Evolutionary conservation across 1,140 invertebrate species (phyloP).

Genomic region (Aphis craccivora): DNA sequence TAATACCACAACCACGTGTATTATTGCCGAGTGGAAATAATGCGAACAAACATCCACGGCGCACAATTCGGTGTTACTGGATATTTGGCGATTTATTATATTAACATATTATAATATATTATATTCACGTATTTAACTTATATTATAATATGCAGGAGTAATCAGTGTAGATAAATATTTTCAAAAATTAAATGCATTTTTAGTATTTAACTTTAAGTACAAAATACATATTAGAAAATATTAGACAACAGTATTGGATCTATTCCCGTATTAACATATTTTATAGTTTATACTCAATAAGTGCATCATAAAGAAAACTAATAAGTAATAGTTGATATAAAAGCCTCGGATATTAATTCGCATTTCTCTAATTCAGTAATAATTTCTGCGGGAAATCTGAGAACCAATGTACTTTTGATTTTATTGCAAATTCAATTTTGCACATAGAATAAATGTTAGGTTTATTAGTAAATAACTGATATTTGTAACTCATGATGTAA

Average conservation of each 20-base stretch:
- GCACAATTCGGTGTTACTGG: background rate
- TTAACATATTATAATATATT: background rate
- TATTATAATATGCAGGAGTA: background rate
- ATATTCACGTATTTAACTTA: background rate
- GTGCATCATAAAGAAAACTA: background rate
- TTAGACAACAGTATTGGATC: background rate
- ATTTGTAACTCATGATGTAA: background rate
- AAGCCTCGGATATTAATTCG: background rate
- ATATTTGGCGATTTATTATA: background rate
- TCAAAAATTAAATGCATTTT: background rate
- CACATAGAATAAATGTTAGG: background rate
- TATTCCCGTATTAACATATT: background rate
- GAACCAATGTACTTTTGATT: background rate
- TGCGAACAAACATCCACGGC: background rate
- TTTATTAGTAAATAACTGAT: background rate
- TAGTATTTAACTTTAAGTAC: background rate
- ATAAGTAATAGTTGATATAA: background rate
- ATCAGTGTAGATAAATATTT: background rate
- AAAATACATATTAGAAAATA: background rate
- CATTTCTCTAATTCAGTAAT: background rate
- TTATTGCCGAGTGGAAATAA: background rate
- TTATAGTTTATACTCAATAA: background rate
- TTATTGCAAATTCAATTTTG: background rate
- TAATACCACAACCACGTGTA: background rate
- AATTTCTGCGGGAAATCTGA: no score